phyloP scores from a whole-genome alignment of 2,888 invertebrate genomes.

The Keiferia lycopersicella region DNA sequence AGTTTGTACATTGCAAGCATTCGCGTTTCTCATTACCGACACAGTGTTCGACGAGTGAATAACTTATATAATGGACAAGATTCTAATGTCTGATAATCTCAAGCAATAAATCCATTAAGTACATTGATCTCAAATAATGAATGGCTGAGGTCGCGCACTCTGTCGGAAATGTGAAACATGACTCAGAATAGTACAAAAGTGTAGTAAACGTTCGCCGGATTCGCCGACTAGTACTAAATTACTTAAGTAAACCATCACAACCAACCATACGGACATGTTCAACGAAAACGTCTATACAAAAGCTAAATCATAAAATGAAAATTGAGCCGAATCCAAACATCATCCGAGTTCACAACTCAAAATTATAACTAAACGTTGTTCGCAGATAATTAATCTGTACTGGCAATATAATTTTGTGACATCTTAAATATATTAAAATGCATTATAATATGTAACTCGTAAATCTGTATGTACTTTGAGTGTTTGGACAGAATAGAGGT shows the following conservation, averaged over 20 bases:
- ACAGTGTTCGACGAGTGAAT: constrained; percentile 28
- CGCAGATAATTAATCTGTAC: constrained; percentile 64
- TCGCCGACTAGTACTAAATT: constrained; percentile 75
- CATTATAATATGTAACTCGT: constrained; percentile 67
- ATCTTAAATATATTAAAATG: constrained; percentile 63
- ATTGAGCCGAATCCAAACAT: constrained; percentile 66
- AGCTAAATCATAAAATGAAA: constrained; percentile 64
- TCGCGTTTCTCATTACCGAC: constrained; percentile 46
- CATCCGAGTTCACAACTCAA: constrained; percentile 70
- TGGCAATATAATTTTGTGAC: constrained; percentile 76
- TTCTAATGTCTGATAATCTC: constrained; percentile 1
- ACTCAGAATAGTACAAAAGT: constrained; percentile 55
- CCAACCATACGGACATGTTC: constrained; percentile 79
- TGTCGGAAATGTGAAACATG: constrained; percentile 48
- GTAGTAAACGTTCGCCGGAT: constrained; percentile 59
- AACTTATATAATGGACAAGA: constrained; percentile 13
- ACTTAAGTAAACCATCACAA: constrained; percentile 82
- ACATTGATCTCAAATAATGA: constrained; percentile 43
- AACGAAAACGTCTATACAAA: constrained; percentile 65
- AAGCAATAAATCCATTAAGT: constrained; percentile 45
- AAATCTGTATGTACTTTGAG: constrained; percentile 67
- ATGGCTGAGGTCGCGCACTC: constrained; percentile 28
- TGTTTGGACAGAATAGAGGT: constrained; percentile 77
- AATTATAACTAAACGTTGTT: constrained; percentile 62
- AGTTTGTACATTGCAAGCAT: constrained; percentile 72